Conservation (phyloP, 2,113 vertebrate species). For the Pteruthius melanotis region DNA sequence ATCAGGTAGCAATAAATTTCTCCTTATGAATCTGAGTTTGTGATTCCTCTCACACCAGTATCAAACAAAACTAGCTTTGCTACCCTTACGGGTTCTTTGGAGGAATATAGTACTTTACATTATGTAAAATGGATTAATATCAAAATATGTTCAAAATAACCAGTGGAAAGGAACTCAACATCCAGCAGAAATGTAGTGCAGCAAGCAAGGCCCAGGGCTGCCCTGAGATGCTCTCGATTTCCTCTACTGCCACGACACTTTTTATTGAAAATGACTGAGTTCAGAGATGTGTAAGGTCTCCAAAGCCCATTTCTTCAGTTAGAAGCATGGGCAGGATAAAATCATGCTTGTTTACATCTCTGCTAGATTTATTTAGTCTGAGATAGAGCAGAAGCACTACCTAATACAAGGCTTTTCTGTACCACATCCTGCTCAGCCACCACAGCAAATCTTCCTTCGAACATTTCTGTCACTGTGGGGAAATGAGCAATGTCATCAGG, state of each 20-base stretch:
- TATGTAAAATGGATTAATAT: background rate
- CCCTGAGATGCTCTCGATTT: background rate
- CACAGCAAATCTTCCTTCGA: background rate
- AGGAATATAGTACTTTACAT: background rate
- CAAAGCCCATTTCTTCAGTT: background rate
- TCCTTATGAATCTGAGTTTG: background rate
- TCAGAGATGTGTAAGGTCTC: accelerated
- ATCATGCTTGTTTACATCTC: background rate
- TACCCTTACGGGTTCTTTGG: background rate
- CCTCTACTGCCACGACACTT: background rate
- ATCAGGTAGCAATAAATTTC: background rate
- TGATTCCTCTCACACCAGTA: background rate
- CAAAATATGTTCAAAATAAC: background rate
- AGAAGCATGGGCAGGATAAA: background rate
- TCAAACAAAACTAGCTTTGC: background rate
- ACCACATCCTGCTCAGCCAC: background rate
- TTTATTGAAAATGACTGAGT: background rate
- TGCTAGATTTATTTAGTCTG: background rate
- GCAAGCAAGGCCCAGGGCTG: background rate
- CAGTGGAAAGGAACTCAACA: background rate
- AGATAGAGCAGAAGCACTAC: background rate
- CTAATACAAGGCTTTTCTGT: background rate
- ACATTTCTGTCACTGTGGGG: background rate
- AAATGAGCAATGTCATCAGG: background rate
- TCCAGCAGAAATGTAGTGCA: background rate